Evolutionary conservation across 2,888 invertebrate species (phyloP).

Genomic region (Callosobruchus maculatus): DNA sequence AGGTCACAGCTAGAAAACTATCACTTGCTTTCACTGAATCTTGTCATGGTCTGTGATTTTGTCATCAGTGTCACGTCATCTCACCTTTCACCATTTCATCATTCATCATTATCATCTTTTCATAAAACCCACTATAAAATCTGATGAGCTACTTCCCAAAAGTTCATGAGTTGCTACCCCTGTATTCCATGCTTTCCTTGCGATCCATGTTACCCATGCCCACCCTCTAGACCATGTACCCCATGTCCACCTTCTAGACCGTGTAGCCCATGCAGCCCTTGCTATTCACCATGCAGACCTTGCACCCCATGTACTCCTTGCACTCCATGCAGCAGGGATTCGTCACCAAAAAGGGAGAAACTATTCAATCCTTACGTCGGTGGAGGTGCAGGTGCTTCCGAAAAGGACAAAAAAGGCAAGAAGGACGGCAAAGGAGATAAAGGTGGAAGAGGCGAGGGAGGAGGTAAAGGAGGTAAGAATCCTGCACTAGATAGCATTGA

Average conservation of each 20-base stretch:
- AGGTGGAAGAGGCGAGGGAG: neutral
- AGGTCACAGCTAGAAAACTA: neutral
- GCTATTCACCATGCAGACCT: neutral
- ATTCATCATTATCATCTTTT: neutral
- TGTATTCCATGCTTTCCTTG: neutral
- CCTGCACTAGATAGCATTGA: too few relatives aligned
- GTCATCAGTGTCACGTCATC: neutral
- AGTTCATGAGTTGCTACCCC: neutral
- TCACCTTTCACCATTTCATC: neutral
- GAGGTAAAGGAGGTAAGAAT: neutral
- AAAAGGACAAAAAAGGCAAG: neutral
- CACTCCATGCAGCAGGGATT: conserved; percentile 3
- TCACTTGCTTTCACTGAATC: too few relatives aligned
- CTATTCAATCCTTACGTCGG: neutral
- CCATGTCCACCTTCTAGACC: neutral
- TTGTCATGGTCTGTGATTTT: too few relatives aligned
- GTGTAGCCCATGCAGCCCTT: neutral
- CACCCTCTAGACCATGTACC: neutral
- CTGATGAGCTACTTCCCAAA: too few relatives aligned
- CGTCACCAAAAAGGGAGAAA: neutral
- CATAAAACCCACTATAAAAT: neutral
- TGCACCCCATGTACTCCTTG: neutral
- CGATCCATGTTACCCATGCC: neutral
- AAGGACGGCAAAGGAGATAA: neutral
- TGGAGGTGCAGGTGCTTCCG: neutral